These are phyloP conservation scores for Trachelus stipa DNA, from an alignment of 2,888 invertebrate species.

Conservation along the genomic window DNA sequence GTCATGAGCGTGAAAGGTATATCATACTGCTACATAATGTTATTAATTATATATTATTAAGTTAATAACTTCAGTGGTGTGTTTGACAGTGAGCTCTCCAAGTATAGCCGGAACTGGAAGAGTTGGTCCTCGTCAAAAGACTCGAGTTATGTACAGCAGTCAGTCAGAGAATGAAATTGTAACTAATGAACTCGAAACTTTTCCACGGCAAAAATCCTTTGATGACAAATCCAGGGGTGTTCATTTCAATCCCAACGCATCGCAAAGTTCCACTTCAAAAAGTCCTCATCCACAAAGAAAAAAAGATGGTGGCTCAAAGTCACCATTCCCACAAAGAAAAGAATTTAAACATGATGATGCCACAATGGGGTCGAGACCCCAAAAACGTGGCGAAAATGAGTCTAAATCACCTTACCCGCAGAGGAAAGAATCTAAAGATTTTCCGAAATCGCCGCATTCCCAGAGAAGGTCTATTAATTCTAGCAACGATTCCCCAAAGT, in stretches of 20 bases:
- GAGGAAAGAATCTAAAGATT: constrained; percentile 35
- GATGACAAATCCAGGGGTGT: constrained; percentile 48
- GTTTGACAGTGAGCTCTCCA: constrained; percentile 59
- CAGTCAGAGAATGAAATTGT: constrained; percentile 51
- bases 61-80: not conserved
- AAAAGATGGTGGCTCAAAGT: constrained; percentile 42
- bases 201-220: constrained; percentile 47
- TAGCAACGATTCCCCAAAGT: constrained; percentile 23
- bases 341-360: constrained; percentile 18
- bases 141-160: constrained; percentile 56
- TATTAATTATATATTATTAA: not conserved
- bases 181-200: constrained; percentile 35
- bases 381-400: constrained; percentile 15
- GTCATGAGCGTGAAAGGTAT: constrained; percentile 62
- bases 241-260: constrained; percentile 33
- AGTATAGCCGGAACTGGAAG: constrained; percentile 65
- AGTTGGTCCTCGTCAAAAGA: constrained; percentile 64
- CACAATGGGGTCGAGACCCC: not conserved
- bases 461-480: constrained; percentile 34
- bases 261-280: constrained; percentile 40
- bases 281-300: constrained; percentile 45
- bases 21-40: not conserved
- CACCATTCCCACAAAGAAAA: constrained; percentile 21
- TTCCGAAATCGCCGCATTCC: constrained; percentile 36
- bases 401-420: constrained; percentile 26